Conservation (phyloP, 2,113 vertebrate species). For the Lepus americanus region DNA sequence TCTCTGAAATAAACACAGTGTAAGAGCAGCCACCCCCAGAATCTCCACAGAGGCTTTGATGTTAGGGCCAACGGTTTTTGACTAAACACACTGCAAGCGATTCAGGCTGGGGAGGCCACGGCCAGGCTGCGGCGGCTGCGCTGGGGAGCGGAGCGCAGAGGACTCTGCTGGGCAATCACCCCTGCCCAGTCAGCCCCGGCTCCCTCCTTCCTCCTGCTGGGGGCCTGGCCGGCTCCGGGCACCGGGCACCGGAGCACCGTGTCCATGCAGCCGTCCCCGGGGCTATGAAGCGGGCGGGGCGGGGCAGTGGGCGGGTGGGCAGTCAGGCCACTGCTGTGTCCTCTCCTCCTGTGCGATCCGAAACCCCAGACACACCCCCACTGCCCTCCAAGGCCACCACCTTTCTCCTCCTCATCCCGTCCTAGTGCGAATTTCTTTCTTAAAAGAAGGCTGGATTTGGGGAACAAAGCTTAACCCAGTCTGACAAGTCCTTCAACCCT, state of each 20-base stretch:
- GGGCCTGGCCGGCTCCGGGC: not conserved
- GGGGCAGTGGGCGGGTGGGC: accelerated
- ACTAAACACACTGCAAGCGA: constrained; percentile 82
- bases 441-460: constrained; percentile 20
- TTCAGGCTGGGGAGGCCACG: constrained; percentile 70
- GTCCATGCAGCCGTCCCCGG: not conserved
- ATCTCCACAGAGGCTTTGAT: constrained; percentile 81
- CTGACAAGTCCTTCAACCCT: not conserved
- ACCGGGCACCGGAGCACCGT: too few relatives aligned
- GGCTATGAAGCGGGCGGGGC: not conserved
- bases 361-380: not conserved
- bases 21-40: constrained; percentile 75
- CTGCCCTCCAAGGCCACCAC: not conserved
- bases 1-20: constrained; percentile 80
- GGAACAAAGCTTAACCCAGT: not conserved
- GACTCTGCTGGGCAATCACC: not conserved
- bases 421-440: not conserved
- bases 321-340: not conserved
- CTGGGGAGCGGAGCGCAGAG: constrained; percentile 56
- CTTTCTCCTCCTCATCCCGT: not conserved
- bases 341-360: not conserved
- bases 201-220: not conserved
- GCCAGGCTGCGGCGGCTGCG: not conserved
- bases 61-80: constrained; percentile 80
- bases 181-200: not conserved